A percentile compares a stretch with the other conserved stretches of the same genome.
phyloP scores from a whole-genome alignment of 2,113 vertebrate genomes.

The Tringa solitaria region DNA sequence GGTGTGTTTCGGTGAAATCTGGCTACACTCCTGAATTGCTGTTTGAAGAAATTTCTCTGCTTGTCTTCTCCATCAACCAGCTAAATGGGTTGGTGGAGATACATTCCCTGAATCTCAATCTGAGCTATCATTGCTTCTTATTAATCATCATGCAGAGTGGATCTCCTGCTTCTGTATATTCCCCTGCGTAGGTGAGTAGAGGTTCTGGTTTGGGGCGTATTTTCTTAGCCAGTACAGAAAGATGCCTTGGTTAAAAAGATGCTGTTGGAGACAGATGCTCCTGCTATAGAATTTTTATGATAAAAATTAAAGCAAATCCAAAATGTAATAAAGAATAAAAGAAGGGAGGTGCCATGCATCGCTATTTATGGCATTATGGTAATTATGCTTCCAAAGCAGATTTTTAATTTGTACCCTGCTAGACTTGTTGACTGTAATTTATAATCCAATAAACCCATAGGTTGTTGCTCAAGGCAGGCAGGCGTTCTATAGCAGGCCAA shows the following conservation, averaged over 20 bases:
- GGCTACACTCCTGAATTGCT: rapidly evolving
- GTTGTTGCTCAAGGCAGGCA: not conserved
- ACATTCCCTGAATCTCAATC: not conserved
- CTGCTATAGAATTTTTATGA: not conserved
- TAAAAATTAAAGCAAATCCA: not conserved
- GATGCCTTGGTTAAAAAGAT: not conserved
- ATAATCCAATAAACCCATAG: not conserved
- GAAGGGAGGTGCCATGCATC: not conserved
- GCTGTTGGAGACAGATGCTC: not conserved
- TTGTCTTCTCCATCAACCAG: not conserved
- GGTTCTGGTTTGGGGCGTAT: not conserved
- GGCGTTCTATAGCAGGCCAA: not conserved
- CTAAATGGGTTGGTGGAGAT: not conserved
- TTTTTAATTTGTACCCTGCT: not conserved
- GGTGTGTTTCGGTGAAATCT: not conserved
- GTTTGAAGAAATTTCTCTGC: not conserved
- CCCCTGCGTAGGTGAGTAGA: not conserved
- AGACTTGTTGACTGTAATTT: not conserved
- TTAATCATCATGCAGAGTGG: not conserved
- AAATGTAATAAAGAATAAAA: not conserved
- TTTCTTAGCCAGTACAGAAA: not conserved
- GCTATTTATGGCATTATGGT: not conserved
- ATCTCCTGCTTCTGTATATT: not conserved
- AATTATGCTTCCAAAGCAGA: not conserved
- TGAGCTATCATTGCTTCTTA: not conserved